Evolutionary conservation across 1,140 invertebrate genomes (phyloP).

Genomic region (Neodiprion fabricii): DNA sequence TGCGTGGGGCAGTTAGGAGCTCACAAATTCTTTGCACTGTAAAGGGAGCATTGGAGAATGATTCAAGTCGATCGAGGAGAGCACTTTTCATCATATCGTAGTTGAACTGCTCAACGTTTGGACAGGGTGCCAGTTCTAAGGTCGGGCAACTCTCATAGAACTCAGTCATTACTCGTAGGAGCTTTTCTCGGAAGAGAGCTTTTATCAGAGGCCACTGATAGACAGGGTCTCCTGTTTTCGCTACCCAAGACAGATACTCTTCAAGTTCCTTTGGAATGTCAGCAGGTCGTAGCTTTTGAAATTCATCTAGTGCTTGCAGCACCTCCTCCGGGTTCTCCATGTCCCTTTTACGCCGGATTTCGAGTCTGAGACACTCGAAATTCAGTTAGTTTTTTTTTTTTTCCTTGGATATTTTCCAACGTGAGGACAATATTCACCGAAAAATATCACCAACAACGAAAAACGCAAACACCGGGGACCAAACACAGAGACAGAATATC

Average conservation of each 20-base stretch:
- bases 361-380: background rate
- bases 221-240: conserved; percentile 91
- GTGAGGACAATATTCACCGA: background rate
- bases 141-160: conserved; percentile 82
- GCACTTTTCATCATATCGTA: conserved; percentile 88
- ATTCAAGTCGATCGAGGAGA: conserved; percentile 83
- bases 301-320: conserved; percentile 82
- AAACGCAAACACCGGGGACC: conserved; percentile 42
- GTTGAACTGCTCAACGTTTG: conserved; percentile 90
- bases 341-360: conserved; percentile 24
- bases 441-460: conserved; percentile 33
- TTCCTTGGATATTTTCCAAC: background rate
- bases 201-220: conserved; percentile 92
- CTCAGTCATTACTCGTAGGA: conserved; percentile 84
- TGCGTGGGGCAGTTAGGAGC: conserved; percentile 86
- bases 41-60: conserved; percentile 89
- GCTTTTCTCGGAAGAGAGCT: conserved; percentile 85
- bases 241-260: conserved; percentile 89
- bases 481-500: conserved; percentile 39
- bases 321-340: conserved; percentile 90
- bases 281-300: conserved; percentile 80
- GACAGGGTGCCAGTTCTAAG: conserved; percentile 77
- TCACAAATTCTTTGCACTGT: conserved; percentile 96
- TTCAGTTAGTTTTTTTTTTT: background rate
- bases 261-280: conserved; percentile 90